phyloP scores from a whole-genome alignment of 2,888 invertebrate species.

The Xylocampa areola region DNA sequence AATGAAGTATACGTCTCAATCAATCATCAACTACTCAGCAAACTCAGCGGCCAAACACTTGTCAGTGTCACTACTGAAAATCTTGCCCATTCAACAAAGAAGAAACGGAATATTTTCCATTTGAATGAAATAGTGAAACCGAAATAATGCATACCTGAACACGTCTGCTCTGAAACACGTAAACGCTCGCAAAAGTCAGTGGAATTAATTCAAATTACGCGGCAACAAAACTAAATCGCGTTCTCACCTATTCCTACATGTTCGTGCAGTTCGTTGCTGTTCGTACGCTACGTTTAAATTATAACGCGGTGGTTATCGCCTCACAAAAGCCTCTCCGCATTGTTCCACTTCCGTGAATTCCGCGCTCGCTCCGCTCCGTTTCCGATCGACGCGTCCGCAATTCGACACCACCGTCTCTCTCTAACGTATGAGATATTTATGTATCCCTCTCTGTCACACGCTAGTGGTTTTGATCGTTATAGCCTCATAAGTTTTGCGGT shows the following conservation, averaged over 20 bases:
- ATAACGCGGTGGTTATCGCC: constrained; percentile 58
- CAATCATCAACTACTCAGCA: too few relatives aligned
- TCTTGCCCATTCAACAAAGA: not conserved
- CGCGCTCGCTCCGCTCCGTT: constrained; percentile 56
- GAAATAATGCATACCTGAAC: not conserved
- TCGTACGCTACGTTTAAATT: constrained; percentile 52
- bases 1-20: too few relatives aligned
- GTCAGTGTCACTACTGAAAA: not conserved
- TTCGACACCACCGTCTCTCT: constrained; percentile 38
- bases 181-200: constrained; percentile 27
- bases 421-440: constrained; percentile 19
- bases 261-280: constrained; percentile 32
- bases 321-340: constrained; percentile 62
- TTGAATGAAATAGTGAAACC: not conserved
- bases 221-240: constrained; percentile 34
- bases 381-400: constrained; percentile 57
- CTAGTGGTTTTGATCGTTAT: constrained; percentile 46
- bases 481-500: constrained; percentile 36
- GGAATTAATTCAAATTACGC: constrained; percentile 33
- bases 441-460: constrained; percentile 27
- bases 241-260: constrained; percentile 22
- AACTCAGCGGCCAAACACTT: too few relatives aligned
- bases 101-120: not conserved
- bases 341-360: constrained; percentile 62
- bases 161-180: constrained; percentile 8